Evolutionary conservation across 2,888 invertebrate species (phyloP).

Genomic region (Cepaea hortensis): DNA sequence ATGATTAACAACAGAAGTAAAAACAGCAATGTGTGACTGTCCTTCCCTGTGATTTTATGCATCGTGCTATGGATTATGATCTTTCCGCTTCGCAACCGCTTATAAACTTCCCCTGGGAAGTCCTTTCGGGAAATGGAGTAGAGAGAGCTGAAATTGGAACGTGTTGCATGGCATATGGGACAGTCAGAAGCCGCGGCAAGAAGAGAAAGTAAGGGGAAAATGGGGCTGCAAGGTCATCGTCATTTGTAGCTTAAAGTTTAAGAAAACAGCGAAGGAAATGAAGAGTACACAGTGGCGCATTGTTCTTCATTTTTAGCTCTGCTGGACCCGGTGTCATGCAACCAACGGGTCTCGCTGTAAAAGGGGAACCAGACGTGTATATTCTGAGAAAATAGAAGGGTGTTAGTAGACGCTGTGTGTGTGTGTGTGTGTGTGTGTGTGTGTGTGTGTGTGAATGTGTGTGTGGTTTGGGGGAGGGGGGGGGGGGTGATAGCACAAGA

Average conservation of each 20-base stretch:
- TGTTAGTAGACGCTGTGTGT: not conserved
- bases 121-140: slow-evolving; percentile 27
- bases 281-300: slow-evolving; percentile 25
- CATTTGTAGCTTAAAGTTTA: slow-evolving; percentile 34
- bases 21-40: slow-evolving; percentile 6
- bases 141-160: slow-evolving; percentile 24
- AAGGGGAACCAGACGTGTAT: slow-evolving; percentile 8
- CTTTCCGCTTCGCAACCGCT: slow-evolving; percentile 20
- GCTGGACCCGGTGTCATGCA: slow-evolving; percentile 18
- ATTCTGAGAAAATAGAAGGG: not conserved
- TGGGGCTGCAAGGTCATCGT: slow-evolving; percentile 24
- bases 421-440: too few species aligned
- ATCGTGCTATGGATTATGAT: slow-evolving; percentile 13
- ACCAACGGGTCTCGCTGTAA: not conserved
- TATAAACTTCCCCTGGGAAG: slow-evolving; percentile 17
- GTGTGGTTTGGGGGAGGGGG: too few species aligned
- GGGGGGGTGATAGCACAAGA: too few species aligned
- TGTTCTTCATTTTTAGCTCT: slow-evolving; percentile 25
- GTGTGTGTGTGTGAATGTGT: too few species aligned
- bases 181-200: slow-evolving; percentile 16
- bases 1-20: slow-evolving; percentile 15
- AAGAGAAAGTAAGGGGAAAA: not conserved
- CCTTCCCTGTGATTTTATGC: slow-evolving; percentile 16
- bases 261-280: slow-evolving; percentile 35
- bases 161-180: slow-evolving; percentile 33